Conservation (phyloP, 2,113 vertebrate species). For the Aldabrachelys gigantea region DNA sequence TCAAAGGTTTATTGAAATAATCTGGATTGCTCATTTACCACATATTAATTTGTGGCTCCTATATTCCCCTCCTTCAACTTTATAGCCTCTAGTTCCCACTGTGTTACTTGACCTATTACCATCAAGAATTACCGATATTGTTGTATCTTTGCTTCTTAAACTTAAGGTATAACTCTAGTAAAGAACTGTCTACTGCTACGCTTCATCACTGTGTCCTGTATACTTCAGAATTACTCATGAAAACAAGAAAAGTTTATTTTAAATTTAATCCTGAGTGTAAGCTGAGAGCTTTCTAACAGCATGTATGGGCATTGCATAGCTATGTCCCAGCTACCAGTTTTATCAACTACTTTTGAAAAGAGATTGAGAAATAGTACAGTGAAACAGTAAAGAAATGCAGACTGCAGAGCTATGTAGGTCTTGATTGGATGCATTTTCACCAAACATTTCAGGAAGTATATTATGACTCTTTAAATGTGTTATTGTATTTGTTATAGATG, state of each 20-base stretch:
- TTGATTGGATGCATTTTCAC: neutral
- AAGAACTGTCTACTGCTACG: neutral
- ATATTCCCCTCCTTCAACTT: neutral
- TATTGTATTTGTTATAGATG: conserved; percentile 82
- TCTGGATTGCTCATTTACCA: neutral
- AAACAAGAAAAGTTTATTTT: neutral
- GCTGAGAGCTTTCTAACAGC: neutral
- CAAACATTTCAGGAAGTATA: rapidly evolving
- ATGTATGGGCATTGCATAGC: neutral
- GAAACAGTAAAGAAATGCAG: neutral
- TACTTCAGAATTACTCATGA: neutral
- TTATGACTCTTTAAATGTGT: neutral
- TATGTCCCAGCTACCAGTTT: neutral
- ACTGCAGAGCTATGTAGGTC: neutral
- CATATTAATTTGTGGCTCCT: neutral
- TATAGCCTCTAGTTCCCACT: neutral
- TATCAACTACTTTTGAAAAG: neutral
- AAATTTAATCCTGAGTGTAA: neutral
- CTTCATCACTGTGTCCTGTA: neutral
- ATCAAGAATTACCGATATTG: neutral
- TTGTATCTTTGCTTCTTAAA: neutral
- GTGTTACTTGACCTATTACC: neutral
- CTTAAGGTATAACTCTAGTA: neutral
- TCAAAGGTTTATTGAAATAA: neutral
- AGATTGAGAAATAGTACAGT: neutral